Evolutionary conservation across 1,140 invertebrate species (phyloP).

Genomic region (Lasioglossum albipes): DNA sequence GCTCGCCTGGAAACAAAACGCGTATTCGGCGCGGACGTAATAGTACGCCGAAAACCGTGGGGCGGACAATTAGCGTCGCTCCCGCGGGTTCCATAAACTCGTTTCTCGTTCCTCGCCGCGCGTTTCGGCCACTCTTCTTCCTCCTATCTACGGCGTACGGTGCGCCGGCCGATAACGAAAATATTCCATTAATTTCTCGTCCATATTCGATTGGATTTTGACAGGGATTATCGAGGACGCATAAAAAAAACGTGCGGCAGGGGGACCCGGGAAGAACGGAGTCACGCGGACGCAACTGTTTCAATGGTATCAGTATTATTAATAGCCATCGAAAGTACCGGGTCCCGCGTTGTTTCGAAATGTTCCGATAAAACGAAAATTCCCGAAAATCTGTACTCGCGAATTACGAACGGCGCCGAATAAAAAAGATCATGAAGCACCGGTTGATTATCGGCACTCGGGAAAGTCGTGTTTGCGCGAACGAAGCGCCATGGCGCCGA

Average conservation of each 20-base stretch:
- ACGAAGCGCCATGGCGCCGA: no score
- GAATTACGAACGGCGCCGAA: slow-evolving; percentile 22
- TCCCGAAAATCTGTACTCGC: slow-evolving; percentile 5
- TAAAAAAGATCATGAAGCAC: slow-evolving; percentile 33
- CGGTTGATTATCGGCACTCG: slow-evolving; percentile 17
- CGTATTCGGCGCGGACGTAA: slow-evolving; percentile 1
- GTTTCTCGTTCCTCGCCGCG: slow-evolving; percentile 22
- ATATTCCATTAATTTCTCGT: slow-evolving; percentile 50
- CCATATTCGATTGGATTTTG: slow-evolving; percentile 39
- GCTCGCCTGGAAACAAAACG: neutral
- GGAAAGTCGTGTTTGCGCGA: neutral
- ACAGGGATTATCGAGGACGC: slow-evolving; percentile 42
- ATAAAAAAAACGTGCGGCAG: slow-evolving; percentile 2
- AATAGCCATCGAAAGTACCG: slow-evolving; percentile 28
- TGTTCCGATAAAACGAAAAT: slow-evolving; percentile 39
- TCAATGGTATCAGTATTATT: slow-evolving; percentile 41
- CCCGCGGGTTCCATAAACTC: slow-evolving; percentile 38
- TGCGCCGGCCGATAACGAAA: slow-evolving; percentile 37
- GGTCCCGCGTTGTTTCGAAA: slow-evolving; percentile 19
- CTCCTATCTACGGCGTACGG: slow-evolving; percentile 20
- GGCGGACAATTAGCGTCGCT: slow-evolving; percentile 29
- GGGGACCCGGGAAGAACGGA: neutral
- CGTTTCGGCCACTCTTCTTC: slow-evolving; percentile 9
- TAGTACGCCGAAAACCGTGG: slow-evolving; percentile 23
- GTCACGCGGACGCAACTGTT: neutral